Evolutionary conservation across 2,888 invertebrate species (phyloP).

Genomic region (Isotomurus palustris): DNA sequence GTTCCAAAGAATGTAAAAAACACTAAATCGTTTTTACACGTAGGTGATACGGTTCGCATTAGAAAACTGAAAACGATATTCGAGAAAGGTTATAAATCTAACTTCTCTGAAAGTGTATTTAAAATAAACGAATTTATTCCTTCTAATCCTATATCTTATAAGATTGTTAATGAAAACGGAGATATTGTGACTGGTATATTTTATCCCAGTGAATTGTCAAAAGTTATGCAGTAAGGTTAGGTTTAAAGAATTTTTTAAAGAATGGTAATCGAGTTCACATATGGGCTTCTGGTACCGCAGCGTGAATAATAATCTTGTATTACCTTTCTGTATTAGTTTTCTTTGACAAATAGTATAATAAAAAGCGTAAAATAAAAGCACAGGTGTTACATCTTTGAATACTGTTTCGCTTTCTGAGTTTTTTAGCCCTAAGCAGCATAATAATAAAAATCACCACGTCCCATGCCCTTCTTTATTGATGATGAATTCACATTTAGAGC

Average conservation of each 20-base stretch:
- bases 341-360: too few species aligned
- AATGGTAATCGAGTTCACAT: not conserved
- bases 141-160: conserved; percentile 15
- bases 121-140: conserved; percentile 2
- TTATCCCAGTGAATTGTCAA: conserved; percentile 14
- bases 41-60: conserved; percentile 21
- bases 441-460: too few species aligned
- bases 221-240: not conserved
- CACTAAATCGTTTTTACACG: not conserved
- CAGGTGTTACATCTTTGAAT: too few species aligned
- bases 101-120: conserved; percentile 3
- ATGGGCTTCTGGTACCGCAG: too few species aligned
- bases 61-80: conserved; percentile 2
- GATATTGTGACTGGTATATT: conserved; percentile 9
- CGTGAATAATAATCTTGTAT: too few species aligned
- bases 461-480: too few species aligned
- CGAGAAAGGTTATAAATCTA: conserved; percentile 9
- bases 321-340: too few species aligned
- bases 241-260: not conserved
- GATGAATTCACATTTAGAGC: too few species aligned
- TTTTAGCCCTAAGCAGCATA: too few species aligned
- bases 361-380: too few species aligned
- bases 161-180: conserved; percentile 1
- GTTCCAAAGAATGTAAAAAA: not conserved
- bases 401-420: too few species aligned